phyloP scores from a whole-genome alignment of 2,113 vertebrate species.

The Pachypanchax playfairii region DNA sequence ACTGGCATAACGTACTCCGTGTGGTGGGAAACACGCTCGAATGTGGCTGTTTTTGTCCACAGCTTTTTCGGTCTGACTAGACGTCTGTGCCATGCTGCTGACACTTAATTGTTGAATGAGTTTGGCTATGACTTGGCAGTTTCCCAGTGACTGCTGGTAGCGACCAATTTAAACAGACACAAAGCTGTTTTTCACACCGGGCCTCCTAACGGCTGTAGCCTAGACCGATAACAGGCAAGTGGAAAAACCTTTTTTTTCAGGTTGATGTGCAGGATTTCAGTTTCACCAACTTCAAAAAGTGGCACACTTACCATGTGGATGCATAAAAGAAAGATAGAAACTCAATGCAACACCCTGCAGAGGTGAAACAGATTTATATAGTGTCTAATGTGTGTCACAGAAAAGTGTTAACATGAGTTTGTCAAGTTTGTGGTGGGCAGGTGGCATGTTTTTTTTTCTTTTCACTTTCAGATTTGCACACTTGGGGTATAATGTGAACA shows the following conservation, averaged over 20 bases:
- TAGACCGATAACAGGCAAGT: slow-evolving; percentile 12
- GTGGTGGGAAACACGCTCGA: slow-evolving; percentile 40
- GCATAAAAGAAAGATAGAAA: not conserved
- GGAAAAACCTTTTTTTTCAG: slow-evolving; percentile 2
- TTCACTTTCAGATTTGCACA: not conserved
- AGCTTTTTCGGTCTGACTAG: slow-evolving; percentile 51
- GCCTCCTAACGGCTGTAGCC: slow-evolving; percentile 13
- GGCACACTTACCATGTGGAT: not conserved
- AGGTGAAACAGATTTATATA: not conserved
- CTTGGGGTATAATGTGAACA: not conserved
- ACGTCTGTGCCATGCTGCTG: slow-evolving; percentile 4
- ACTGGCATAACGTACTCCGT: slow-evolving; percentile 54
- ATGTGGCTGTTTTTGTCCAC: slow-evolving; percentile 34
- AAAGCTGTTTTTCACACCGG: slow-evolving; percentile 12
- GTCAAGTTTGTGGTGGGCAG: no score
- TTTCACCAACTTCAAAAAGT: not conserved
- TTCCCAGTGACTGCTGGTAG: slow-evolving; percentile 31
- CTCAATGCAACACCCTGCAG: not conserved
- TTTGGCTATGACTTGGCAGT: slow-evolving; percentile 54
- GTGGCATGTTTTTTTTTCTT: not conserved
- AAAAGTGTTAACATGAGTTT: not conserved
- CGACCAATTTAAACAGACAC: slow-evolving; percentile 21
- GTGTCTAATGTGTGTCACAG: not conserved
- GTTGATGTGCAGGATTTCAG: not conserved
- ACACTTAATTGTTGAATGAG: not conserved